Evolutionary conservation across 2,113 vertebrate genomes (phyloP).

Genomic region (Rhinichthys klamathensis): DNA sequence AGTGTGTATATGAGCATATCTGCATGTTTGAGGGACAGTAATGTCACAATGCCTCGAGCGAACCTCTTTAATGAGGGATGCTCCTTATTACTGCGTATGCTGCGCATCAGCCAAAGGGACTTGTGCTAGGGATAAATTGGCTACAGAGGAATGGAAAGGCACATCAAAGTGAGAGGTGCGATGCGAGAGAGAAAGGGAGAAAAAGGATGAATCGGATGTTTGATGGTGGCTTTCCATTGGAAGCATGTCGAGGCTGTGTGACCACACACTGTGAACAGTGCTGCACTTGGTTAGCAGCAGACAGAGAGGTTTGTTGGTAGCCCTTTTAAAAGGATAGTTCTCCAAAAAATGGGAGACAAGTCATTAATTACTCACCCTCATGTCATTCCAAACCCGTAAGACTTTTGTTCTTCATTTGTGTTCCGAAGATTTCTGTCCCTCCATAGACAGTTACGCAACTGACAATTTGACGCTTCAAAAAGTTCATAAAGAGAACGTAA

Average conservation of each 20-base stretch:
- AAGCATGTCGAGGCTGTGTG: neutral
- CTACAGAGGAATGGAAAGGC: neutral
- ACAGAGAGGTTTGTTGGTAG: neutral
- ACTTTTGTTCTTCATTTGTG: too few species aligned
- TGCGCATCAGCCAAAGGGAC: conserved; percentile 40
- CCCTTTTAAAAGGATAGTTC: neutral
- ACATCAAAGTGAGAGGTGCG: conserved; percentile 8
- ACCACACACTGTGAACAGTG: neutral
- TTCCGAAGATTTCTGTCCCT: too few species aligned
- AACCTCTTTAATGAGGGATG: conserved; percentile 50
- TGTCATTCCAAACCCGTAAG: too few species aligned
- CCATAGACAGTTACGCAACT: too few species aligned
- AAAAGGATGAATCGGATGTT: neutral
- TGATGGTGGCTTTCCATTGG: conserved; percentile 15
- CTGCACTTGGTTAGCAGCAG: neutral
- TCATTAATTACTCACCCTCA: too few species aligned
- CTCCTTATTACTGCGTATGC: conserved; percentile 57
- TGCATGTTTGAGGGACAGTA: conserved; percentile 4
- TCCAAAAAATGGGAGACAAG: too few species aligned
- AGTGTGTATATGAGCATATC: neutral
- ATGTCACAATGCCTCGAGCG: conserved; percentile 28
- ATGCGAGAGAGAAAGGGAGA: conserved; percentile 22
- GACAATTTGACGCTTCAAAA: neutral
- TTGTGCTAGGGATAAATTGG: conserved; percentile 5
- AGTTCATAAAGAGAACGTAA: neutral